Conservation (phyloP, 2,797 vertebrate species). For the Ispidina lecontei region DNA sequence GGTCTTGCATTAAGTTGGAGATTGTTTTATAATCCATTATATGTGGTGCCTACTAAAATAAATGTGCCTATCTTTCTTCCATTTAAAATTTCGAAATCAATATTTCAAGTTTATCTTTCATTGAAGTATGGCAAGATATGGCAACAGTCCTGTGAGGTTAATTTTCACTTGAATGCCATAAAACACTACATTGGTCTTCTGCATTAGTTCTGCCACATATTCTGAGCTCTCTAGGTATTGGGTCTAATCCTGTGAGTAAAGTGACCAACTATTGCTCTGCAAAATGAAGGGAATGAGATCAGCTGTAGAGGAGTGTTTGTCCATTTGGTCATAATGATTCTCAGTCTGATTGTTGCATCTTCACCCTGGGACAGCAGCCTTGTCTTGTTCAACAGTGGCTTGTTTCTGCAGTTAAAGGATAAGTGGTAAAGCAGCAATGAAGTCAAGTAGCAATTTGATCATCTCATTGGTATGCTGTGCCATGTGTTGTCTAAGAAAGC, state of each 20-base stretch:
- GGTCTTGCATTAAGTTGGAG: not conserved
- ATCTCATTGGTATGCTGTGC: not conserved
- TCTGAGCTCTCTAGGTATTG: not conserved
- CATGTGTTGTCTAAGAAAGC: not conserved
- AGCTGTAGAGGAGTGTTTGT: not conserved
- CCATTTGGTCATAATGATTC: not conserved
- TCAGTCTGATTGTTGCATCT: not conserved
- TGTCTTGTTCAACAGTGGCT: not conserved
- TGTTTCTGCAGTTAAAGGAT: not conserved
- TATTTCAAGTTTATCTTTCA: not conserved
- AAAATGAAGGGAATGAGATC: not conserved
- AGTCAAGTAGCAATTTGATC: not conserved
- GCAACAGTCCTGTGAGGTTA: not conserved
- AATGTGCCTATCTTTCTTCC: not conserved
- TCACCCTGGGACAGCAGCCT: not conserved
- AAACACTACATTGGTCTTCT: not conserved
- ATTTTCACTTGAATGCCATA: not conserved
- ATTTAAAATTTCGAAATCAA: not conserved
- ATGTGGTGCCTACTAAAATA: not conserved
- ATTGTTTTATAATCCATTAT: not conserved
- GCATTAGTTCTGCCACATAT: not conserved
- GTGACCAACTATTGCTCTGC: not conserved
- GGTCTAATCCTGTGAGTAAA: not conserved
- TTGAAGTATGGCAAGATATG: not conserved
- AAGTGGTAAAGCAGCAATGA: not conserved